Evolutionary conservation across 2,113 vertebrate species (phyloP), one percentile per base, ranked within the genome.

Genomic region (Ivindomyrus marchei): DNA sequence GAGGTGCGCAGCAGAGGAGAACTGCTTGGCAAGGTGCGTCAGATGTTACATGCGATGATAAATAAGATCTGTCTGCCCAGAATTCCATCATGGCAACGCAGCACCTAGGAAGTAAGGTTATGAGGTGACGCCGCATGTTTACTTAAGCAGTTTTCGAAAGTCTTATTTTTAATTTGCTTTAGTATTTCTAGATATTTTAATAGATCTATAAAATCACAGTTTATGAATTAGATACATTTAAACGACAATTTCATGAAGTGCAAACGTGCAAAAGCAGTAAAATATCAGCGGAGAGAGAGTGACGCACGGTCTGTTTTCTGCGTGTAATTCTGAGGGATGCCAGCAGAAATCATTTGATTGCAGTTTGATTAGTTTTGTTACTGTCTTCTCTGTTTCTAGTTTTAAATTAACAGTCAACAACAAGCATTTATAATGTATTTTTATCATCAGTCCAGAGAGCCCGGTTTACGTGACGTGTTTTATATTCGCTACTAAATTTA

Each of bases 1-100:
- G 90, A 95, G 97, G 89, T 99, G 98, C 31, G 98, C 98, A 0
- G 98, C 98, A 0, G 98, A 99, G 92, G 98, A 99, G 92, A 97
- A 98, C 94, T 99, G 98, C 91, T 96, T 99, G 87, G 95, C 98
- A 91, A 97, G 97, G 98, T 99, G 96, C 39, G 88, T 13, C 52
- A 21, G 11, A n/a, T 21, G 49, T 87, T 27, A 49, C 27, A 62
- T 11, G 45, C 17, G 19, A 47, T 42, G 74, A 17, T 66, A 66
- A 66, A 31, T 66, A 66, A 66, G n/a, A 27, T 66, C 24, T 62
- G 11, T 66, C 10, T 11, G 62, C 62, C 62, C n/a, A 70, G 3
- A 31, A 70, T 70, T 70, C n/a, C 58, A 66, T 66, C 9, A 66
- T 66, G 9, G 58, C 58, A 66, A 66, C 9, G 58, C 27, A 27